These are phyloP conservation scores for Serinus canaria DNA, from an alignment of 2,113 vertebrate species.

Conservation along the genomic window DNA sequence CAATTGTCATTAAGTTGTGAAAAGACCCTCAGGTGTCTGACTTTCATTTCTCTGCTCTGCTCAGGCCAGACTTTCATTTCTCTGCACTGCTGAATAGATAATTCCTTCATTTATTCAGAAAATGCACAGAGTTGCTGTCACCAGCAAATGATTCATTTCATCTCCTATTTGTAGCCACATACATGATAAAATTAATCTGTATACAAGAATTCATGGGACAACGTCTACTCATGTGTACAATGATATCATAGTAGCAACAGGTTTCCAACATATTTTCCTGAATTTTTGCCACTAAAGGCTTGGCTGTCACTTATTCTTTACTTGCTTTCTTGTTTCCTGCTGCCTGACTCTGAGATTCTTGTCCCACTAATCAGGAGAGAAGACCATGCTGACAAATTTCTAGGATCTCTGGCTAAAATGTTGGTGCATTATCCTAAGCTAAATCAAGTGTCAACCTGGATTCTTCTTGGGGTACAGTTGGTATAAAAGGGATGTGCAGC, in stretches of 20 bases:
- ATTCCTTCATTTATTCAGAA: not conserved
- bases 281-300: not conserved
- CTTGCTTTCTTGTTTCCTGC: not conserved
- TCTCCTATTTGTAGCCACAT: not conserved
- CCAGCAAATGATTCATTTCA: not conserved
- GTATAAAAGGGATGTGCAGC: not conserved
- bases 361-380: not conserved
- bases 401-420: not conserved
- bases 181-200: not conserved
- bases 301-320: not conserved
- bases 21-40: not conserved
- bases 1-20: not conserved
- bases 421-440: not conserved
- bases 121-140: not conserved
- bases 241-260: not conserved
- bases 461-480: not conserved
- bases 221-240: not conserved
- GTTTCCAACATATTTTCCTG: not conserved
- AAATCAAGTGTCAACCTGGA: rapidly evolving
- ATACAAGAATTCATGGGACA: not conserved
- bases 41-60: not conserved
- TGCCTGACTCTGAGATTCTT: not conserved
- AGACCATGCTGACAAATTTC: not conserved
- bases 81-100: not conserved
- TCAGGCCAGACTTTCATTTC: not conserved